Percentiles rank a stretch among this genome's conserved stretches.
These are phyloP conservation scores for Cyclophora punctaria DNA, from an alignment of 2,888 invertebrate genomes.

Conservation along the genomic window DNA sequence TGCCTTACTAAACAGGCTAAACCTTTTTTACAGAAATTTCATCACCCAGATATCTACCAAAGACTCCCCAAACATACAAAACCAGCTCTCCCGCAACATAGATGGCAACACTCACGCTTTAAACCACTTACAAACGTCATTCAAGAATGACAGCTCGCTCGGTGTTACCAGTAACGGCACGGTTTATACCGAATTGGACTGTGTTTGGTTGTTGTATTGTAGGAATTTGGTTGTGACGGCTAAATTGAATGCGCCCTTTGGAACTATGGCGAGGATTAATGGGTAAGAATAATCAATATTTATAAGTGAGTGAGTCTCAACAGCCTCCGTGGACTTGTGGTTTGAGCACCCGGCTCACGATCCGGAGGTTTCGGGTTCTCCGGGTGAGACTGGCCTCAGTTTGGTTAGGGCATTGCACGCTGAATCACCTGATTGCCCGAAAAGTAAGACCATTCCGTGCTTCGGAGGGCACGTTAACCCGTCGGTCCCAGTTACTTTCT, in stretches of 20 bases:
- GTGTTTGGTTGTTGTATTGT: constrained; percentile 76
- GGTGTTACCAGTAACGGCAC: constrained; percentile 30
- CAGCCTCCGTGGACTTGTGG: too few relatives aligned
- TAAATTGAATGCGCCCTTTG: constrained; percentile 68
- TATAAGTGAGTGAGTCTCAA: too few relatives aligned
- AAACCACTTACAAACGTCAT: constrained; percentile 50
- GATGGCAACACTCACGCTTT: constrained; percentile 54
- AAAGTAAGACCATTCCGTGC: too few relatives aligned
- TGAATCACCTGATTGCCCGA: too few relatives aligned
- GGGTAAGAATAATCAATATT: constrained; percentile 46
- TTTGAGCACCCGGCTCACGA: too few relatives aligned
- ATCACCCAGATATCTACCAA: constrained; percentile 46
- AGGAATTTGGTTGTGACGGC: constrained; percentile 71
- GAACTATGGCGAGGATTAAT: constrained; percentile 76
- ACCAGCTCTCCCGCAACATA: constrained; percentile 49
- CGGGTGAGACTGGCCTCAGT: too few relatives aligned
- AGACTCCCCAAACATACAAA: constrained; percentile 38
- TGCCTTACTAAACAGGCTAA: too few relatives aligned
- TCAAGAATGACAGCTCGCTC: constrained; percentile 23
- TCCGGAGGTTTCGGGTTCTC: too few relatives aligned
- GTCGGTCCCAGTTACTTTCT: too few relatives aligned
- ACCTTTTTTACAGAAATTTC: constrained; percentile 34
- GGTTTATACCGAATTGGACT: constrained; percentile 66
- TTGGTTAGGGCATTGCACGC: too few relatives aligned
- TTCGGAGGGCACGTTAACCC: too few relatives aligned